Conservation (phyloP, 2,888 invertebrate species). For the Panzeria rudis region DNA sequence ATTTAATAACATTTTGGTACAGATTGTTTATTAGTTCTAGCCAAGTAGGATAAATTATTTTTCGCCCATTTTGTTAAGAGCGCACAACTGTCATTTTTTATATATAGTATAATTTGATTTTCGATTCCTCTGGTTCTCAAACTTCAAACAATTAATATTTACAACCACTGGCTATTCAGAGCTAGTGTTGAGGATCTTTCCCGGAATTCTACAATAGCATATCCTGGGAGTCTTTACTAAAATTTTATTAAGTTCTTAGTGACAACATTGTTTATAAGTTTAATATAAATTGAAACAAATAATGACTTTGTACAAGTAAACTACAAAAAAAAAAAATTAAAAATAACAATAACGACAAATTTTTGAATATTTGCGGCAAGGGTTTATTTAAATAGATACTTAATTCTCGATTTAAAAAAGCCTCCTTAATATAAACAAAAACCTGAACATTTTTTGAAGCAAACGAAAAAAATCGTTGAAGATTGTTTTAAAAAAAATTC, state of each 20-base stretch:
- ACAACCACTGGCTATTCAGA: too few relatives aligned
- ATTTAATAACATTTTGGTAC: neutral
- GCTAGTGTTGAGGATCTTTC: too few relatives aligned
- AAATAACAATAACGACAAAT: slow-evolving; percentile 2
- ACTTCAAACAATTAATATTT: too few relatives aligned
- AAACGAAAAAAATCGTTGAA: too few relatives aligned
- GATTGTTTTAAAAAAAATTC: too few relatives aligned
- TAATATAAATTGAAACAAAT: slow-evolving; percentile 68
- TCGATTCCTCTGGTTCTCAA: too few relatives aligned
- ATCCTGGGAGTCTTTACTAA: neutral
- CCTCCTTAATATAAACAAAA: neutral
- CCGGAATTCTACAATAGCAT: too few relatives aligned
- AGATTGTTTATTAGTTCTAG: neutral
- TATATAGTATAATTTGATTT: too few relatives aligned
- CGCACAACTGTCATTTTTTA: too few relatives aligned
- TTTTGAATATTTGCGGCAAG: neutral
- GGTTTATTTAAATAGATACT: neutral
- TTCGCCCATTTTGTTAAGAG: too few relatives aligned
- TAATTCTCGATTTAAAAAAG: neutral
- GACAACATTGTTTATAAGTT: slow-evolving; percentile 6
- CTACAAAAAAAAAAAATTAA: slow-evolving; percentile 31
- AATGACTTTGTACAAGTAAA: slow-evolving; percentile 67
- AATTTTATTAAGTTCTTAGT: neutral
- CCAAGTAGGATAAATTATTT: too few relatives aligned
- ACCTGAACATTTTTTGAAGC: neutral